A percentile compares a stretch with the other conserved stretches of the same genome.
phyloP scores from a whole-genome alignment of 2,113 vertebrate species.

The Conger conger region DNA sequence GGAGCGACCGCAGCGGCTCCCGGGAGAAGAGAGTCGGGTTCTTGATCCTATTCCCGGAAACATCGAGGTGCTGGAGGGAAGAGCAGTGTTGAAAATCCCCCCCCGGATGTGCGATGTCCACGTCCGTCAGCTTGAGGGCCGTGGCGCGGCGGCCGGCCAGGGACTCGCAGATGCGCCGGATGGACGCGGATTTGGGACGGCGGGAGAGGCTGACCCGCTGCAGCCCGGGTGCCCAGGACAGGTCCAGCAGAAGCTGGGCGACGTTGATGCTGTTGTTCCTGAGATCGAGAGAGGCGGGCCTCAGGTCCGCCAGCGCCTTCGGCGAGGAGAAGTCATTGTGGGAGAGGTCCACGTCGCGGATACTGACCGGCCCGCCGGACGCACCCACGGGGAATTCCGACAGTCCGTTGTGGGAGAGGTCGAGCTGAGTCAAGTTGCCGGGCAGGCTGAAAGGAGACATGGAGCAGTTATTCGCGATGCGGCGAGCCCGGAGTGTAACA shows the following conservation, averaged over 20 bases:
- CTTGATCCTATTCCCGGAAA: constrained; percentile 20
- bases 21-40: not conserved
- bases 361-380: not conserved
- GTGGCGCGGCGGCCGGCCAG: not conserved
- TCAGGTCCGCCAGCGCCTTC: not conserved
- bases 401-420: constrained; percentile 14
- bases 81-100: constrained; percentile 3
- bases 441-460: not conserved
- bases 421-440: not conserved
- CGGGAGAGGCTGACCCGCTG: constrained; percentile 2
- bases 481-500: not conserved
- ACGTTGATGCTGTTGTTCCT: not conserved
- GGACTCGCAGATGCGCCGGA: not conserved
- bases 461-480: not conserved
- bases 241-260: not conserved
- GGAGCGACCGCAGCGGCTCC: not conserved
- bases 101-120: not conserved
- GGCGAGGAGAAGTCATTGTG: not conserved
- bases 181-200: not conserved
- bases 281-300: constrained; percentile 13
- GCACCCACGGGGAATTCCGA: not conserved
- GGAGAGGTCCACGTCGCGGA: constrained; percentile 17
- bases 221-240: not conserved
- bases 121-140: not conserved
- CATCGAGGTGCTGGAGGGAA: not conserved